A percentile compares a stretch with the other conserved stretches of the same genome.
Conservation (phyloP, 2,113 vertebrate genomes). For the Eclectus roratus region DNA sequence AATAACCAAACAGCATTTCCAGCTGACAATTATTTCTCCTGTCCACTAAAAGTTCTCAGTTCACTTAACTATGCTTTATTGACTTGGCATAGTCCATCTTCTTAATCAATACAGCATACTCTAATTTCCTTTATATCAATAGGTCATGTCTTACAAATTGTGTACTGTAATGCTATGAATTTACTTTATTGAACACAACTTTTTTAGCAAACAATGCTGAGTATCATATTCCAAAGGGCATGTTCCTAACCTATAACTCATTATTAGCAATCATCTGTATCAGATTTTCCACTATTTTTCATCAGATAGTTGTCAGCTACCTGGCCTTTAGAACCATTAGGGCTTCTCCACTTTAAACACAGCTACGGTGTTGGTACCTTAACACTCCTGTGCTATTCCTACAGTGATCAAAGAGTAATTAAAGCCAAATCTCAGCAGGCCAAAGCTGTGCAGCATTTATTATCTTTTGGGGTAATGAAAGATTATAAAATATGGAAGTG, state of each 20-base stretch:
- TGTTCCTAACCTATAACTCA: not conserved
- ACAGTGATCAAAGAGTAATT: not conserved
- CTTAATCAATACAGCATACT: not conserved
- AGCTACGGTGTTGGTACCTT: not conserved
- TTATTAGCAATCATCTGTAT: not conserved
- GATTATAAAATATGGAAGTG: not conserved
- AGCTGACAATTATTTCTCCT: not conserved
- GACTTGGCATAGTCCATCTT: not conserved
- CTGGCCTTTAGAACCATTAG: not conserved
- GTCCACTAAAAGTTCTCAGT: not conserved
- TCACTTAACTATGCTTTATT: not conserved
- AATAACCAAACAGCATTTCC: not conserved
- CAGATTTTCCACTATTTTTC: not conserved
- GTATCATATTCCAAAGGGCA: not conserved
- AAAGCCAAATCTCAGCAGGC: not conserved
- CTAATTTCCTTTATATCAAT: not conserved
- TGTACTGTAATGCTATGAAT: fast-evolving
- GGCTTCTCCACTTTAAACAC: not conserved
- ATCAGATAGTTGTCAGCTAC: not conserved
- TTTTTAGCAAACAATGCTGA: not conserved
- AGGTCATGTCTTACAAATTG: not conserved
- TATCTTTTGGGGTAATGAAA: not conserved
- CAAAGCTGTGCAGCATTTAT: not conserved
- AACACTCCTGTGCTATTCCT: not conserved
- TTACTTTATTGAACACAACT: not conserved